Evolutionary conservation across 1,140 invertebrate species (phyloP).

Genomic region (Aculops lycopersici): DNA sequence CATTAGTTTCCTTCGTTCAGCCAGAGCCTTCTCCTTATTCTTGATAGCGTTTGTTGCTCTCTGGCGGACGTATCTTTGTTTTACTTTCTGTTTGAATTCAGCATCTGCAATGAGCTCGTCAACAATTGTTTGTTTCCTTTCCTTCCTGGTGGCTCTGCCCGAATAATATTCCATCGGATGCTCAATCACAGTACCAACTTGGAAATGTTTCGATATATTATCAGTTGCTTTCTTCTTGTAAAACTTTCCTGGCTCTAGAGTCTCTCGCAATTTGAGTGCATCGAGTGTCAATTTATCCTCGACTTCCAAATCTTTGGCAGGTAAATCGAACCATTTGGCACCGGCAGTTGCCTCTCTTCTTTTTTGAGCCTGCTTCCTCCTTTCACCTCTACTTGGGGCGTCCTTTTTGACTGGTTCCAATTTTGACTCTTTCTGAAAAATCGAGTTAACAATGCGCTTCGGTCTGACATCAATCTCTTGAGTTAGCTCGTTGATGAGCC

Average conservation of each 20-base stretch:
- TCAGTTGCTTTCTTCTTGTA: conserved; percentile 54
- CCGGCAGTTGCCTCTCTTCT: conserved; percentile 41
- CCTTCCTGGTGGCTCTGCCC: conserved; percentile 38
- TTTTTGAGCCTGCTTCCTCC: conserved; percentile 1
- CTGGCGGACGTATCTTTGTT: conserved; percentile 1
- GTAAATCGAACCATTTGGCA: conserved; percentile 49
- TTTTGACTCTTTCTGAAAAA: neutral
- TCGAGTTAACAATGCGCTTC: neutral
- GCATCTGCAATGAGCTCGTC: conserved; percentile 66
- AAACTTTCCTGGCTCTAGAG: conserved; percentile 58
- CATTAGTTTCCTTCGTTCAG: too few species aligned
- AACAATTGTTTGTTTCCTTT: conserved; percentile 54
- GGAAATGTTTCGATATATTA: conserved; percentile 61
- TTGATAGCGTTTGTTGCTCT: conserved; percentile 2
- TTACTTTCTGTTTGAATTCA: conserved; percentile 36
- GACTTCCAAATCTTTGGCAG: conserved; percentile 50
- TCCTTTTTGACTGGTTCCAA: neutral
- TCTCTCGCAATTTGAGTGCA: conserved; percentile 62
- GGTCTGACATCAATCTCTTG: neutral
- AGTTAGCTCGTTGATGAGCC: neutral
- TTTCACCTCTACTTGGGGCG: conserved; percentile 1
- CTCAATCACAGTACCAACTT: conserved; percentile 26
- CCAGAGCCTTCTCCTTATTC: too few species aligned
- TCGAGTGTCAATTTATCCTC: conserved; percentile 53
- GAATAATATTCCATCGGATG: conserved; percentile 24